Evolutionary conservation across 2,797 vertebrate species (phyloP), one percentile per base, ranked within the genome.

Genomic region (Oceanodroma leucorhoa): DNA sequence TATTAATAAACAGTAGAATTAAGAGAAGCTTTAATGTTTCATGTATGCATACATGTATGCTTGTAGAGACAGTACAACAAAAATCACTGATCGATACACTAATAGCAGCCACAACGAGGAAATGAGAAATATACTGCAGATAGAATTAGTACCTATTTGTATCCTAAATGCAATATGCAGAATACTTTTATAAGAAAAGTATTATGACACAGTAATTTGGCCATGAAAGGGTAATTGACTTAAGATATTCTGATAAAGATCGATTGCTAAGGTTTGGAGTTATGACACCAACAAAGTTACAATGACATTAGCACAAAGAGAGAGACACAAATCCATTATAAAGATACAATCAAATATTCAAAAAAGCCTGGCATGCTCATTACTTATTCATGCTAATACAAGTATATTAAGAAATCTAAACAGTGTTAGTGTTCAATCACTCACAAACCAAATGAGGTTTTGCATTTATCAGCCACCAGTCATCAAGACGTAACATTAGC

Each of bases 361-460:
- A 98, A 99, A 98, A 98, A 98, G 98, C 98, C 98, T 98, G 98
- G 98, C 98, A 98, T 95, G 92, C 98, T 99, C 98, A 99, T 99
- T 99, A 99, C 98, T 99, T 99, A 99, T 99, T 99, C 99, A 99
- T 99, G 99, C 98, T 99, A 99, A 99, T 99, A 99, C 98, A 98
- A 99, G 99, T 99, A 99, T 99, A 99, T 99, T 99, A 99, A 99
- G 99, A 99, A 99, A 99, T 98, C 98, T 99, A 99, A 99, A 99
- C 98, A 98, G 98, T 98, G 98, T 99, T 98, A 98, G 98, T 96
- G 94, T 98, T 99, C 99, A 98, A 99, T 99, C 99, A 99, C 98
- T 99, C 99, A 98, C 98, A 98, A 96, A 98, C 98, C 98, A 98
- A 99, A 99, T 99, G 99, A 99, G 98, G 97, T 98, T 97, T 98